Evolutionary conservation across 1,140 invertebrate species (phyloP), one percentile per base, ranked within the genome.

Genomic region (Gerris buenoi): DNA sequence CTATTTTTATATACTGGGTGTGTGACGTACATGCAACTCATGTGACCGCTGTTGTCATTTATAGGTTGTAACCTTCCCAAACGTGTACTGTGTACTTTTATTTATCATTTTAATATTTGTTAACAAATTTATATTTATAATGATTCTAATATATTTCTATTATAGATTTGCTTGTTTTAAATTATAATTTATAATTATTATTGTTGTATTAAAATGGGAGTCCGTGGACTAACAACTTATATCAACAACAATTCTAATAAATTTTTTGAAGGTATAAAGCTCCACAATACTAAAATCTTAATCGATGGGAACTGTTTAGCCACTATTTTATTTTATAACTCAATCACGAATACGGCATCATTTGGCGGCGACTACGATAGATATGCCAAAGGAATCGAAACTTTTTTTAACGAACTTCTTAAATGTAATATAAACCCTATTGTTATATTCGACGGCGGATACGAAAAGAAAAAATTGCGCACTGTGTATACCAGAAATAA

Each of bases 361-460:
- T 95, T 91, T 77, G 90, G 90, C 22, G 93, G 93, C 0, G 90
- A 95, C 76, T 95, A 94, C 73, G 88, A 93, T 71, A 84, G 84
- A 71, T 91, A 84, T 76, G 83, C 82, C 1, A 72, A 80, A 22
- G 77, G 77, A 25, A 79, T 89, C 5, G 76, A 77, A 58, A 79
- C 83, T 18, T 93, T 93, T 73, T 92, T 95, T 72, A 78, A 84
- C 13, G 76, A 84, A 14, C 77, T 95, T 2, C 74, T 77, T 61
- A 82, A 83, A 74, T 94, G 91, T 73, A 85, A 87, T 62, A 79
- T 96, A 15, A 82, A 74, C n/a, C 82, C 90, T 0, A 82, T 88
- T 70, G 84, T 95, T 23, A 73, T 95, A 3, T 85, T 94, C 72
- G 93, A 95, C 79, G 93, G 93, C 1, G 86, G 88, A 69, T 83